Conservation (phyloP, 2,888 invertebrate species). For the Meiosimyza platycephala region DNA sequence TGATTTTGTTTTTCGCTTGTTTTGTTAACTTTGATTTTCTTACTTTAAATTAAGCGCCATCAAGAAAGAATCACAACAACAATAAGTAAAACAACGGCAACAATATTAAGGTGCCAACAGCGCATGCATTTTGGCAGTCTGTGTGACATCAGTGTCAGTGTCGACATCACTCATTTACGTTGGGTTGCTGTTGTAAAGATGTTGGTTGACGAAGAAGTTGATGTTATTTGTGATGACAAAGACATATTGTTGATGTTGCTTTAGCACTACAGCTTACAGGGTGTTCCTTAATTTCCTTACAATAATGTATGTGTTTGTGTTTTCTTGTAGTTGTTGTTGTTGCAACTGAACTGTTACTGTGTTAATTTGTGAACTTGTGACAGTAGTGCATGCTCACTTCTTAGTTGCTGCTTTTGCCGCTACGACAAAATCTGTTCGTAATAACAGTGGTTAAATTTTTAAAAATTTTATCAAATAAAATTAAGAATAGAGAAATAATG, state of each 20-base stretch:
- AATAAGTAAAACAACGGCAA: not conserved
- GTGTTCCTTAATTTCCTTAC: not conserved
- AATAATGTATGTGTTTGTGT: not conserved
- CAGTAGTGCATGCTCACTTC: constrained; percentile 12
- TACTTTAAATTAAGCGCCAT: too few relatives aligned
- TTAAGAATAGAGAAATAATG: too few relatives aligned
- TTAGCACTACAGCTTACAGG: not conserved
- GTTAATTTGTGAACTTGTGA: constrained; percentile 29
- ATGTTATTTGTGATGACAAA: not conserved
- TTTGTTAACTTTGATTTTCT: too few relatives aligned
- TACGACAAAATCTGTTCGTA: too few relatives aligned
- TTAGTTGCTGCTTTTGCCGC: not conserved
- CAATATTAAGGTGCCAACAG: not conserved
- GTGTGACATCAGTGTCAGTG: constrained; percentile 23
- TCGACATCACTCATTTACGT: constrained; percentile 33
- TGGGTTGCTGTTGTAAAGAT: constrained; percentile 9
- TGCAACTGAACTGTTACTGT: constrained; percentile 10
- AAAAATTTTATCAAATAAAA: too few relatives aligned
- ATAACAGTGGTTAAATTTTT: too few relatives aligned
- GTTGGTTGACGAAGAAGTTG: constrained; percentile 1
- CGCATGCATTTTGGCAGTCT: constrained; percentile 29
- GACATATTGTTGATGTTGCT: constrained; percentile 35
- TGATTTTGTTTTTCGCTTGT: too few relatives aligned
- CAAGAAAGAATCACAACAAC: not conserved
- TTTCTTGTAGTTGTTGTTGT: not conserved